Conservation (phyloP, 37 sponge, comb jelly and placozoan genomes). For the Aplysina aerophoba region DNA sequence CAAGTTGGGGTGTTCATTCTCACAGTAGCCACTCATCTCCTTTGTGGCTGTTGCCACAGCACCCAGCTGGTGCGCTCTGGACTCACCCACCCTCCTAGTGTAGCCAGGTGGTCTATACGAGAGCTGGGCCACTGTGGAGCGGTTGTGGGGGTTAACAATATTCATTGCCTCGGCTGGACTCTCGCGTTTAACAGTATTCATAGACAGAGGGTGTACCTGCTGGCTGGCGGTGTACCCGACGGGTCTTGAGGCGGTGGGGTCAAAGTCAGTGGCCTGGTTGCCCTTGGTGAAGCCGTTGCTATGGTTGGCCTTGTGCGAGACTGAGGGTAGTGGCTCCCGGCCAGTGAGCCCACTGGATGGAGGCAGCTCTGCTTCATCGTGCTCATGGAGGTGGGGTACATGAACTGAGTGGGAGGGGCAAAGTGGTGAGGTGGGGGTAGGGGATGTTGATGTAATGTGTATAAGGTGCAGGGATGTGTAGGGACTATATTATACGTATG, state of each 20-base stretch:
- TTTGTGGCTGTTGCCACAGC: conserved; percentile 12
- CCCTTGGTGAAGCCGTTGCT: conserved; percentile 72
- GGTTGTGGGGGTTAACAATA: conserved; percentile 2
- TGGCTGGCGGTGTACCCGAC: background rate
- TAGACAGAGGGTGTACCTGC: background rate
- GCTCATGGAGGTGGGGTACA: conserved; percentile 67
- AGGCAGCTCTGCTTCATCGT: conserved; percentile 63
- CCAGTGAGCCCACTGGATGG: background rate
- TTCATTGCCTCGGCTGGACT: conserved; percentile 30
- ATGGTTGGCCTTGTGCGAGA: conserved; percentile 29
- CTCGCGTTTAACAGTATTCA: conserved; percentile 10
- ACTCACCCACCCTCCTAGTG: background rate
- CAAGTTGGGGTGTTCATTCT: conserved; percentile 18
- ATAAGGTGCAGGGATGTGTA: too few relatives aligned
- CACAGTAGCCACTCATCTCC: conserved; percentile 17
- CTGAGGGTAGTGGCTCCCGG: conserved; percentile 41
- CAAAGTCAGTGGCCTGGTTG: conserved; percentile 27
- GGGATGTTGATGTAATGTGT: too few relatives aligned
- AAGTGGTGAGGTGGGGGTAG: too few relatives aligned
- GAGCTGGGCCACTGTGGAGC: background rate
- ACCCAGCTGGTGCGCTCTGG: conserved; percentile 4
- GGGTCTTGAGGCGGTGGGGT: background rate
- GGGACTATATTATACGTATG: too few relatives aligned
- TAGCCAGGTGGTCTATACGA: background rate
- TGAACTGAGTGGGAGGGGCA: background rate